phyloP scores from a whole-genome alignment of 1,140 invertebrate genomes.

The Bemisia tabaci region DNA sequence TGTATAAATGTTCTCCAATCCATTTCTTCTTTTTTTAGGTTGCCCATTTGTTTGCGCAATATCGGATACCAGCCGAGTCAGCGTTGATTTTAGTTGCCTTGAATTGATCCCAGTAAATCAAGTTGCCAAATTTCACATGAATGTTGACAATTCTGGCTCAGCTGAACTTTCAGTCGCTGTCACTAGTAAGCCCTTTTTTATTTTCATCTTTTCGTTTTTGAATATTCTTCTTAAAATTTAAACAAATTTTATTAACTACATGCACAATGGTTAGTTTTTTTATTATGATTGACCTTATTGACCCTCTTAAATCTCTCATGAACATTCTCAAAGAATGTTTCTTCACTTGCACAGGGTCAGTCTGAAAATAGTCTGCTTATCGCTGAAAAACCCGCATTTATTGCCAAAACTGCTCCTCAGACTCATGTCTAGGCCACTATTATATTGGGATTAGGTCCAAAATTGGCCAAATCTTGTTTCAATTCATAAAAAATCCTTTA shows the following conservation, averaged over 20 bases:
- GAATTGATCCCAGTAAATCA: constrained; percentile 81
- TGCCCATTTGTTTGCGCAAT: constrained; percentile 80
- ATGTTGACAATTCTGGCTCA: constrained; percentile 51
- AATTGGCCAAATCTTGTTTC: no score
- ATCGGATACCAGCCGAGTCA: constrained; percentile 63
- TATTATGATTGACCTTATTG: constrained; percentile 3
- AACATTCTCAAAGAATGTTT: no score
- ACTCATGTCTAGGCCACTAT: no score
- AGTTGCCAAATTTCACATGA: constrained; percentile 75
- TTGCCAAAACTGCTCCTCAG: no score
- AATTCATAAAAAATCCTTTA: no score
- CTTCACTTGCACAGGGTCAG: no score
- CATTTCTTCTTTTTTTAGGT: constrained; percentile 33
- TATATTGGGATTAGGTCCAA: no score
- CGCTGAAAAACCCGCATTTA: no score
- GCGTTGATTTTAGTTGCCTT: constrained; percentile 58
- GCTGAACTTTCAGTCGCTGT: constrained; percentile 81
- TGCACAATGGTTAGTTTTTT: background rate
- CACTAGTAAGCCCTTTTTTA: constrained; percentile 40
- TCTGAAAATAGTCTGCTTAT: no score
- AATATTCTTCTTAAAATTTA: constrained; percentile 6
- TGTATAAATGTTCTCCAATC: no score
- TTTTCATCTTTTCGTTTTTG: background rate
- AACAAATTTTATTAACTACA: constrained; percentile 7
- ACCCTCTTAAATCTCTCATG: no score